Base-by-base conservation (phyloP, 2,797 vertebrate genomes). In the Denticeps clupeoides region DNA sequence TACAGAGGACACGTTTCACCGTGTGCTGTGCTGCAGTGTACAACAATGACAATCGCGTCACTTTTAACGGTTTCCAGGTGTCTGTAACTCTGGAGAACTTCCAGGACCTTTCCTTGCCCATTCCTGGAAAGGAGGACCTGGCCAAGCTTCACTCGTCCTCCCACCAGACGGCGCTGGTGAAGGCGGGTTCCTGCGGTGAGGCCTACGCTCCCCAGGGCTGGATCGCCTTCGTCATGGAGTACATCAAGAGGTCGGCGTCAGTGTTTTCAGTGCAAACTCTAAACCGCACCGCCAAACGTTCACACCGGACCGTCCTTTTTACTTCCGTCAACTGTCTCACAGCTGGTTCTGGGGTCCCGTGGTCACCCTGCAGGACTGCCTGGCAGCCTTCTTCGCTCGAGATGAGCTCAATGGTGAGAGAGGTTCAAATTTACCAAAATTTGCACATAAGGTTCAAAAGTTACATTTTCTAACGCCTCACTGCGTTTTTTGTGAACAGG, bases 311-410 rank as follows among this genome's bases (percentile, higher is more conserved):
- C n/a, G n/a, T n/a, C n/a, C n/a, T n/a, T n/a, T n/a, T n/a, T n/a
- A n/a, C n/a, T n/a, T n/a, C n/a, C n/a, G n/a, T n/a, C n/a, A n/a
- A n/a, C 80, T 73, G 77, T 73, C 78, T 69, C 74, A 63, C 71
- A 99, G 93, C 76, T 99, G 95, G 95, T 97, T 98, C 84, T 99
- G 95, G 95, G 95, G 95, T 62, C 95, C 95, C 38, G 87, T 94
- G 68, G 95, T 99, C 65, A 98, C 93, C 19, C 84, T 99, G 77
- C 94, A 99, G 79, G 95, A 99, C 77, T 98, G 95, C 67, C 88
- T 98, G 62, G 93, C 93, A 67, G 95, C 95, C 55, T 99, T 99
- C 79, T 99, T 99, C 68, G 89, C 94, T 58, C 87, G 93, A 76
- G 95, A 99, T 72, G 95, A 99, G 74, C 82, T 98, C 40, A 99